Conservation (phyloP, 2,888 invertebrate species). For the Petrophora chlorosata region DNA sequence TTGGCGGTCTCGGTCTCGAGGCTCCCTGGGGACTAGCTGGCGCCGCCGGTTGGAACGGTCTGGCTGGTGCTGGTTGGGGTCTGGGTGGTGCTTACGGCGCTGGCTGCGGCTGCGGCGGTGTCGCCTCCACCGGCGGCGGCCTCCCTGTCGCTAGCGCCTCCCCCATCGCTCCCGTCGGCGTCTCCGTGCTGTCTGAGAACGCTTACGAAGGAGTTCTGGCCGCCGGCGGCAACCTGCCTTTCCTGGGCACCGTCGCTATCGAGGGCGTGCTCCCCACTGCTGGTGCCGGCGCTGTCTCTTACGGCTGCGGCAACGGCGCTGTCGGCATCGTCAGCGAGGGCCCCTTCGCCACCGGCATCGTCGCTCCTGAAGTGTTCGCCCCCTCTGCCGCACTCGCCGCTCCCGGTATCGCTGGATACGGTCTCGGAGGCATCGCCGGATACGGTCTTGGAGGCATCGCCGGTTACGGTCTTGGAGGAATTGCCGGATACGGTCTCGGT, state of each 20-base stretch:
- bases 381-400: conserved; percentile 10
- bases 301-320: conserved; percentile 47
- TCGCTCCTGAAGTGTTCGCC: conserved; percentile 9
- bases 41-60: conserved; percentile 30
- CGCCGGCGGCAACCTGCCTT: conserved; percentile 46
- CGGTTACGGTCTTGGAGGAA: conserved; percentile 2
- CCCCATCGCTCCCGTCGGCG: conserved; percentile 42
- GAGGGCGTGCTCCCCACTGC: conserved; percentile 50
- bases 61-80: conserved; percentile 37
- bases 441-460: conserved; percentile 12
- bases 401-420: conserved; percentile 21
- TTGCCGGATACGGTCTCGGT: conserved; percentile 1
- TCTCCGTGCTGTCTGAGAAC: conserved; percentile 51
- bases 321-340: conserved; percentile 35
- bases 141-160: conserved; percentile 45
- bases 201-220: conserved; percentile 44
- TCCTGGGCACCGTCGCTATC: conserved; percentile 44
- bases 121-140: conserved; percentile 37
- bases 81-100: conserved; percentile 37
- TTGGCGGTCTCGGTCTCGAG: conserved; percentile 16
- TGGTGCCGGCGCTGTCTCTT: conserved; percentile 45
- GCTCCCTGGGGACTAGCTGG: conserved; percentile 5
- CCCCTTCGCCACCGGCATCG: conserved; percentile 17
- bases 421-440: conserved; percentile 7
- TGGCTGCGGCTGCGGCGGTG: conserved; percentile 12